Evolutionary conservation across 2,797 vertebrate genomes (phyloP).

Genomic region (Mormyrus proboscirostris): DNA sequence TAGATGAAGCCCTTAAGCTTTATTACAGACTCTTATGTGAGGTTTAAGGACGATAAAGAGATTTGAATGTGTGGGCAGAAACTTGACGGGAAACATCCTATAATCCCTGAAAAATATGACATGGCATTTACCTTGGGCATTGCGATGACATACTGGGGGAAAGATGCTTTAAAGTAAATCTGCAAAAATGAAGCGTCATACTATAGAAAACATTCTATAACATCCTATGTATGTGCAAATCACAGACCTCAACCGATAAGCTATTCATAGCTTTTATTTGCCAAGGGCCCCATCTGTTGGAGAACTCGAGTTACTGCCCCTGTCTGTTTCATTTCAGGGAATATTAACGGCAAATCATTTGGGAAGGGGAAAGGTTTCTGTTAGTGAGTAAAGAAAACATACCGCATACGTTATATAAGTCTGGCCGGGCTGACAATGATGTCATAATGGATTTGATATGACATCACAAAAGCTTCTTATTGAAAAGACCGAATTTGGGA

Average conservation of each 20-base stretch:
- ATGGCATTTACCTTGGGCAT: not conserved
- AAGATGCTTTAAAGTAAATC: not conserved
- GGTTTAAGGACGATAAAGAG: not conserved
- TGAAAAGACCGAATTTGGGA: not conserved
- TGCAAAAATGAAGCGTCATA: not conserved
- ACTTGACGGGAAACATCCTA: not conserved
- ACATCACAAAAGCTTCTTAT: not conserved
- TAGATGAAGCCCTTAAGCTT: not conserved
- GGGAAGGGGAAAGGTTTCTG: not conserved
- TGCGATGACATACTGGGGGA: not conserved
- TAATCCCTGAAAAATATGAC: not conserved
- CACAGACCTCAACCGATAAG: not conserved
- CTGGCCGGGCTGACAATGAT: not conserved
- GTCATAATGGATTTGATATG: not conserved
- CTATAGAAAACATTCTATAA: not conserved
- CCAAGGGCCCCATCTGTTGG: constrained; percentile 23
- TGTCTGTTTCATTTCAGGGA: not conserved
- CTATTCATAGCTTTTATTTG: not conserved
- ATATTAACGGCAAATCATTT: not conserved
- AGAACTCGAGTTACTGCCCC: not conserved
- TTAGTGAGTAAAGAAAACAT: not conserved
- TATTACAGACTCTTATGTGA: not conserved
- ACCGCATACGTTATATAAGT: not conserved
- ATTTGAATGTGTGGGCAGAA: not conserved
- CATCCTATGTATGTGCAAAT: not conserved